Percentiles rank a stretch among this genome's conserved stretches.
Conservation (phyloP, 2,797 vertebrate species). For the Ficedula albicollis region DNA sequence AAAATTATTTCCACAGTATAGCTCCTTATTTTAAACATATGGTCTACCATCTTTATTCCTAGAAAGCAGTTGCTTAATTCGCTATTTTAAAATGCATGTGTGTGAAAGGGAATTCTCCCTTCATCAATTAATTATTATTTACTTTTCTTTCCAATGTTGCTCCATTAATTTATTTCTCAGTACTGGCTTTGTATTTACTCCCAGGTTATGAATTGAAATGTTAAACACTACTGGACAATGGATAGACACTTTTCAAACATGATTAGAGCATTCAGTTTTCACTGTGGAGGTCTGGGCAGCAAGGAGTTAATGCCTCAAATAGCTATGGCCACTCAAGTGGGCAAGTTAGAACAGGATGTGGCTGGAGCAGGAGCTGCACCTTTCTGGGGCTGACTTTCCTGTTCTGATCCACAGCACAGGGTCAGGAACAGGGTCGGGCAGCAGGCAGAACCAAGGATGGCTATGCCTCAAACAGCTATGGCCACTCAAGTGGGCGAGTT, state of each 20-base stretch:
- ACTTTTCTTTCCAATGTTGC: background rate
- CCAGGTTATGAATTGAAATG: background rate
- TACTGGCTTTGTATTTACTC: background rate
- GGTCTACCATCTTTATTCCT: background rate
- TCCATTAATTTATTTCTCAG: background rate
- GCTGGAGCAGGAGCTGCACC: background rate
- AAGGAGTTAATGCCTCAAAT: background rate
- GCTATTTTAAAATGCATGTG: background rate
- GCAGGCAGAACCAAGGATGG: too few relatives aligned
- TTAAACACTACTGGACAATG: background rate
- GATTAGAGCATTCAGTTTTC: background rate
- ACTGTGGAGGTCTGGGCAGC: background rate
- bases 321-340: background rate
- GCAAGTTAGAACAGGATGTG: background rate
- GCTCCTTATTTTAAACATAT: background rate
- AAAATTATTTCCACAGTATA: background rate
- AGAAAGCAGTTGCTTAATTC: background rate
- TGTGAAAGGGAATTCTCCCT: background rate
- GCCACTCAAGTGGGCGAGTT: too few relatives aligned
- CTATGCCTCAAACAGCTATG: too few relatives aligned
- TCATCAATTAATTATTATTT: background rate
- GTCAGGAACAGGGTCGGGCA: fast-evolving
- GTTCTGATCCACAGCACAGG: background rate
- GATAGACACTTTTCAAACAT: background rate
- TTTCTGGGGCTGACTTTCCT: background rate